phyloP scores from a whole-genome alignment of 2,888 invertebrate genomes.

The Nasonia oneida region DNA sequence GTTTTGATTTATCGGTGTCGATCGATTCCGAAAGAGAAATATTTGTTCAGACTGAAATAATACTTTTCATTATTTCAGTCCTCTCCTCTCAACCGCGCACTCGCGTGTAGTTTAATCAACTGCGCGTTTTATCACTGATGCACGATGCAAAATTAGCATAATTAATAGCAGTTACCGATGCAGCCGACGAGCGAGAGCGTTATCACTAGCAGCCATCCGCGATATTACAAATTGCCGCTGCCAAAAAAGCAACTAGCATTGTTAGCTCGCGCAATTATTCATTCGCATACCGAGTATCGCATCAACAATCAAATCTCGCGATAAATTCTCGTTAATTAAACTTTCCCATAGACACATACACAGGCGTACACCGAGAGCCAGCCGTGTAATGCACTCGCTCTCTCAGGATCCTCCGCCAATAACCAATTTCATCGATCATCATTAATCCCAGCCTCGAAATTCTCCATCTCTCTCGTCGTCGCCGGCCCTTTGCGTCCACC shows the following conservation, averaged over 20 bases:
- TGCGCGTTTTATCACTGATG: too few relatives aligned
- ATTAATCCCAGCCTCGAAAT: constrained; percentile 8
- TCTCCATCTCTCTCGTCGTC: neutral
- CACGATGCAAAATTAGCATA: too few relatives aligned
- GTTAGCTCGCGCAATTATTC: neutral
- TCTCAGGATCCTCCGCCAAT: neutral
- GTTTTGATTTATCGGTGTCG: too few relatives aligned
- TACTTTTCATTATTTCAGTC: too few relatives aligned
- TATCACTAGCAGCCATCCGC: neutral
- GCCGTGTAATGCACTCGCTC: neutral
- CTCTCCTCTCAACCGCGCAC: too few relatives aligned
- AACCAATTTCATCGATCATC: constrained; percentile 22
- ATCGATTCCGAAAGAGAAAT: neutral
- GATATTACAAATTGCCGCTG: neutral
- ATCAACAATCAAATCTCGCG: neutral
- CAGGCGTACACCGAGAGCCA: neutral
- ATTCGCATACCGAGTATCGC: neutral
- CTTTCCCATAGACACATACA: neutral
- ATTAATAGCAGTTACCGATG: too few relatives aligned
- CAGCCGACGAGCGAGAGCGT: too few relatives aligned
- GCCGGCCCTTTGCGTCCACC: neutral
- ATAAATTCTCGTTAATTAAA: constrained; percentile 10
- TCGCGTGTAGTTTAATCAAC: too few relatives aligned
- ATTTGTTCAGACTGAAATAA: neutral
- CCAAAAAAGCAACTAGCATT: neutral